Base-by-base conservation (phyloP, 2,113 vertebrate species). In the Oriolus oriolus region DNA sequence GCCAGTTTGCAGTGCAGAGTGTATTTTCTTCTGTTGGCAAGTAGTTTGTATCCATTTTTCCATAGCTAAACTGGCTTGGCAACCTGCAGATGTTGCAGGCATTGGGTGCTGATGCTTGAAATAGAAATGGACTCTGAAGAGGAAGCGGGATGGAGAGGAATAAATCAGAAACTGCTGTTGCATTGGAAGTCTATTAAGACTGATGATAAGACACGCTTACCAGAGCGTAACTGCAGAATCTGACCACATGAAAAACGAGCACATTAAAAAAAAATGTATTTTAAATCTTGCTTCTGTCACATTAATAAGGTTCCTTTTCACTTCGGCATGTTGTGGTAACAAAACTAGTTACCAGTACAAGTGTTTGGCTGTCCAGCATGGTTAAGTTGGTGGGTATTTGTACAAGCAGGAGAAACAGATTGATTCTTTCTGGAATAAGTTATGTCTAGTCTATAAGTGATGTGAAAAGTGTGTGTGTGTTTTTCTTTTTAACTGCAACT, bases 91-190 rank as follows among this genome's bases (percentile, higher is more conserved):
- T 96, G 95, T 69, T 96, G 64, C 86, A 93, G 59, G 83, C 52
- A 8, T 63, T 90, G 88, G 68, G 83, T 95, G 92, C 60, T 94
- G 96, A 78, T 95, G 96, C 95, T 94, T 97, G 95, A 96, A 96
- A 96, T 94, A 87, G 93, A 87, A 96, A 75, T 64, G 90, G 88
- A 57, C 79, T 94, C 85, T 60, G 56, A 92, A 84, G 53, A 93
- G 65, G 56, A 66, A 81, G 47, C 84, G 71, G 64, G 76, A 52
- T 89, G 52, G 69, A 42, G 71, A 83, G 53, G 73, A 71, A 87
- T 96, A 93, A 97, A 96, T 93, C 92, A 96, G 85, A 73, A 94
- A 56, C 82, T 78, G 64, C 52, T 87, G 44, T 90, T 95, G 56
- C 73, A 64, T 37, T 95, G 86, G 76, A 94, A 74, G 80, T 95